Conservation (phyloP, 2,888 invertebrate species). For the Morinoia aosen region DNA sequence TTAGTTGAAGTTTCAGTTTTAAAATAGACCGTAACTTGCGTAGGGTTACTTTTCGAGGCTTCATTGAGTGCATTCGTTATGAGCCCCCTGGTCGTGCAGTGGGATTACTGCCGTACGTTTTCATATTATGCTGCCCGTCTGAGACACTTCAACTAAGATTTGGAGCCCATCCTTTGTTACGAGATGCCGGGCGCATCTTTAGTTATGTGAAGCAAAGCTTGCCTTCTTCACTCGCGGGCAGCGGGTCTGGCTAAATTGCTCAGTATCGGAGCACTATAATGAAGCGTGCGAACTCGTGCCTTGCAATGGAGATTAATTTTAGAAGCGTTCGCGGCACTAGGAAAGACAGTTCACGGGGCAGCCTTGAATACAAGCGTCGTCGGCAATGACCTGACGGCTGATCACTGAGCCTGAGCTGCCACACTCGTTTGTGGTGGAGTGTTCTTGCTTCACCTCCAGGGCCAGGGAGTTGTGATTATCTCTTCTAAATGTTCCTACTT, state of each 20-base stretch:
- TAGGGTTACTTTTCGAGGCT: neutral
- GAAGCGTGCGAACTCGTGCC: neutral
- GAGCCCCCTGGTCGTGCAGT: neutral
- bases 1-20: neutral
- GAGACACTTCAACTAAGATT: neutral
- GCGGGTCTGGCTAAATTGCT: neutral
- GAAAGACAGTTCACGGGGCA: neutral
- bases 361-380: neutral
- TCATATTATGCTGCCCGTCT: neutral
- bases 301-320: neutral
- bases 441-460: neutral
- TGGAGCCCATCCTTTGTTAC: neutral
- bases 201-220: neutral
- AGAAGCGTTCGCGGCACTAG: neutral
- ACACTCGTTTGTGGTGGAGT: neutral
- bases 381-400: neutral
- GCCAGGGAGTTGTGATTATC: neutral
- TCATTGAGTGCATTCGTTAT: neutral
- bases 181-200: neutral
- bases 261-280: neutral
- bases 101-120: neutral
- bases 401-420: neutral
- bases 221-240: neutral
- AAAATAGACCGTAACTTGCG: neutral
- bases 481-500: neutral